Conservation (phyloP, 2,888 invertebrate genomes). For the Furcula furcula region DNA sequence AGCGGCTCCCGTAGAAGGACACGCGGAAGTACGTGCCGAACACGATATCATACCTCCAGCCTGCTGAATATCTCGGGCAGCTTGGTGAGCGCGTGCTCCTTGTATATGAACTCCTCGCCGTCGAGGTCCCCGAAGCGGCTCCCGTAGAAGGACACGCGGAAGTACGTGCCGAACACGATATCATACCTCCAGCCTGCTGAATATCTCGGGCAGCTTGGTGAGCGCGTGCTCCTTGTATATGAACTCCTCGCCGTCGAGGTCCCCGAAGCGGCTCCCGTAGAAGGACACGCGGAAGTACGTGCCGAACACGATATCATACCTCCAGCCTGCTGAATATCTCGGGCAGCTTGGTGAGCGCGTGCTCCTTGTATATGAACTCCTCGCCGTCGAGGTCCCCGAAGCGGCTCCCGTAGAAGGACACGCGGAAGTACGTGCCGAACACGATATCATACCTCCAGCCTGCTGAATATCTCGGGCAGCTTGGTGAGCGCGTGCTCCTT, state of each 20-base stretch:
- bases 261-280: no score
- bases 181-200: conserved; percentile 95
- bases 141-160: no score
- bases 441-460: conserved; percentile 95
- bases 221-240: conserved; percentile 98
- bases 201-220: conserved; percentile 98
- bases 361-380: conserved; percentile 98
- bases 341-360: conserved; percentile 96
- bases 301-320: no score
- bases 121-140: conserved; percentile 96
- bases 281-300: no score
- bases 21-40: no score
- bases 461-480: conserved; percentile 96
- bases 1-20: no score
- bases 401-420: conserved; percentile 97
- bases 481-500: conserved; percentile 99
- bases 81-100: conserved; percentile 98
- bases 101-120: conserved; percentile 96
- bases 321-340: conserved; percentile 98
- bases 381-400: conserved; percentile 97
- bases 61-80: conserved; percentile 97
- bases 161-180: no score
- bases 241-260: conserved; percentile 96
- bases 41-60: conserved; percentile 91
- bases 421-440: conserved; percentile 98